phyloP scores from a whole-genome alignment of 2,888 invertebrate species.

The Drosophila neonasuta region DNA sequence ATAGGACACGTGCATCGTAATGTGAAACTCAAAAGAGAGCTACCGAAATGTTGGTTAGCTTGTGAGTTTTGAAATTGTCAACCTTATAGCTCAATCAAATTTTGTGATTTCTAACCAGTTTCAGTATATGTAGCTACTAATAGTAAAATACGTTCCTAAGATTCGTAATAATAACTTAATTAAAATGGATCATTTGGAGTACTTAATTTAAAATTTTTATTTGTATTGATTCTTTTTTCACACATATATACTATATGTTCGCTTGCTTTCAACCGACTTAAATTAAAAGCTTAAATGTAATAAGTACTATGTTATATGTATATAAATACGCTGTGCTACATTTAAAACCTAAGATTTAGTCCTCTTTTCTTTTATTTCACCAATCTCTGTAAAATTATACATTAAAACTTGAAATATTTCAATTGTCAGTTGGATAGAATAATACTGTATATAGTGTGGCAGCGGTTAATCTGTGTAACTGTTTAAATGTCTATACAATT shows the following conservation, averaged over 20 bases:
- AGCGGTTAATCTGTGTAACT: background rate
- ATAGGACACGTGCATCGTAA: too few relatives aligned
- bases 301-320: slow-evolving; percentile 49
- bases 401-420: slow-evolving; percentile 10
- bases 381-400: slow-evolving; percentile 23
- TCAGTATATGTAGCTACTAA: too few relatives aligned
- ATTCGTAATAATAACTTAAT: too few relatives aligned
- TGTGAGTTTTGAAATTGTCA: too few relatives aligned
- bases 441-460: background rate
- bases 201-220: slow-evolving; percentile 57
- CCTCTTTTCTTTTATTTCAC: slow-evolving; percentile 16
- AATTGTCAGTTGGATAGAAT: background rate
- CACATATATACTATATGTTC: slow-evolving; percentile 30
- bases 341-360: slow-evolving; percentile 64
- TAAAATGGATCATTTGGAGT: background rate
- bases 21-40: too few relatives aligned
- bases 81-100: too few relatives aligned
- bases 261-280: slow-evolving; percentile 48
- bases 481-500: background rate
- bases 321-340: slow-evolving; percentile 68
- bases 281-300: slow-evolving; percentile 56
- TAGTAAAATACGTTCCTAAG: too few relatives aligned
- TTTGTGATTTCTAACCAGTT: too few relatives aligned
- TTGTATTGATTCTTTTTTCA: slow-evolving; percentile 60
- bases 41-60: too few relatives aligned